These are phyloP conservation scores for Lemur catta DNA, from an alignment of 2,797 vertebrate genomes.

Conservation along the genomic window DNA sequence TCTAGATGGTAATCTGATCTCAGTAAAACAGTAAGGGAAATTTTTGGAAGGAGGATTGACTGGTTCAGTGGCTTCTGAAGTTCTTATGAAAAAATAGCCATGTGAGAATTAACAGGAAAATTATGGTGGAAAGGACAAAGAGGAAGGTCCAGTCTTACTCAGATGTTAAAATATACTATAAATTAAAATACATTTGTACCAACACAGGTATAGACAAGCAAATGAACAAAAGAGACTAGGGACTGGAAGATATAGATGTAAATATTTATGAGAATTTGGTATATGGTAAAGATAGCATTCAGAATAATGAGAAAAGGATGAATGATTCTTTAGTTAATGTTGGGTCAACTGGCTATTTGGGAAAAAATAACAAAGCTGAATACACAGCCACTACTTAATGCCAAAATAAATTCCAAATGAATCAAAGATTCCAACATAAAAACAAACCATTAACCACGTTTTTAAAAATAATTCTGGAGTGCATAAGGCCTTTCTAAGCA, in stretches of 20 bases:
- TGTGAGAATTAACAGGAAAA: neutral
- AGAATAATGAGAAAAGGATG: conserved; percentile 43
- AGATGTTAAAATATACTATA: neutral
- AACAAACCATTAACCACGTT: conserved; percentile 47
- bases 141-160: neutral
- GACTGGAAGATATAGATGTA: neutral
- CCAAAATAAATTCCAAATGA: conserved; percentile 67
- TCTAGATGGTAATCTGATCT: neutral
- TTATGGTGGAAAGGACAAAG: neutral
- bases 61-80: neutral
- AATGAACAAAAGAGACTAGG: neutral
- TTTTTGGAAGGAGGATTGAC: neutral
- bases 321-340: conserved; percentile 40
- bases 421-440: conserved; percentile 61
- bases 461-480: conserved; percentile 53
- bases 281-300: conserved; percentile 16
- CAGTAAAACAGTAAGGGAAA: neutral
- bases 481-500: conserved; percentile 42
- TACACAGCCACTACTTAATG: neutral
- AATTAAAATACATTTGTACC: neutral
- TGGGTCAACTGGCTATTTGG: conserved; percentile 8
- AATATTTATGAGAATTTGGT: conserved; percentile 43
- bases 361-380: conserved; percentile 47
- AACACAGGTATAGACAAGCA: neutral
- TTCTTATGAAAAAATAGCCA: neutral